Base-by-base conservation (phyloP, 2,797 vertebrate species). In the Takifugu rubripes region DNA sequence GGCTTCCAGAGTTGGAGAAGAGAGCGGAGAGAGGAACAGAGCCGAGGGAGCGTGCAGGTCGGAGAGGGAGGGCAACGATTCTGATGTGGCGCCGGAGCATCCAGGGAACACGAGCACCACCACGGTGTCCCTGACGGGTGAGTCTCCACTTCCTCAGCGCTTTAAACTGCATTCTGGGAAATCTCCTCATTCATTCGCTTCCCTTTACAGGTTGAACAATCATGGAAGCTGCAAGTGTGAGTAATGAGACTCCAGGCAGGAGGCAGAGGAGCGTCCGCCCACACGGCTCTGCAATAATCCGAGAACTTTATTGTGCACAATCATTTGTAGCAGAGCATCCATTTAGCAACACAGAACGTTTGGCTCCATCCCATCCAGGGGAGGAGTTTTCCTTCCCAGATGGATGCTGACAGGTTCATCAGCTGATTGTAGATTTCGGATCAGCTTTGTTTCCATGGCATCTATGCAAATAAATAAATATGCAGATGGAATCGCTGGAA, bases 11-110 rank as follows among this genome's bases (percentile, higher is more conserved):
- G 29, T 6, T 0, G 36, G 59, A 16, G 63, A 53, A 29, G 58
- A 63, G 52, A 58, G 21, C 36, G 54, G 61, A 24, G 56, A 65
- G 44, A 45, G 8, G n/a, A 43, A 51, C 1, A 56, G 65, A 59
- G 58, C 42, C 40, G 36, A 0, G 48, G 52, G 4, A 71, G 70
- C 5, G 2, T 3, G 49, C 51, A 78, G 72, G 17, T 9, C 49
- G 2, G 79, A 84, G 17, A 84, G 82, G 24, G 77, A 86, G 26
- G 63, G 52, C 0, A 84, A 84, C 65, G 79, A 85, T 54, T 89
- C 86, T 61, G 43, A 60, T 15, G 53, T 81, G 25, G 85, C 85
- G 9, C 61, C 59, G 1, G 87, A 89, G 43, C 29, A 78, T 47
- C 64, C 57, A 2, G 73, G 70, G 26, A 9, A 40, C 12, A 46